phyloP scores from a whole-genome alignment of 1,140 invertebrate genomes.

The Cydia strobilella region DNA sequence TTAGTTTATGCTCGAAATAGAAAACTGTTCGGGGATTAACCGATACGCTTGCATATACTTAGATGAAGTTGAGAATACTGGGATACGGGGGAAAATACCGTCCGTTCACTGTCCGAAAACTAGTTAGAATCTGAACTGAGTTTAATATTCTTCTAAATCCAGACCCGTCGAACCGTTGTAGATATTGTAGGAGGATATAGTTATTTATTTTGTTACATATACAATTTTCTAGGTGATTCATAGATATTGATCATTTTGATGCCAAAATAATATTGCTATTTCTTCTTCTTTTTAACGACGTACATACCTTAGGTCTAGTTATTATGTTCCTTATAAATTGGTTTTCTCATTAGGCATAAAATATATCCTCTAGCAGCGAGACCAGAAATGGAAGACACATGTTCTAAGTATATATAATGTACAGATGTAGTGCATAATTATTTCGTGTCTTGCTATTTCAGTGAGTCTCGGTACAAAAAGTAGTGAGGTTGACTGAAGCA shows the following conservation, averaged over 20 bases:
- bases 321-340: constrained; percentile 10
- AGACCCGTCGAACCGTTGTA: background rate
- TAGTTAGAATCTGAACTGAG: background rate
- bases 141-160: background rate
- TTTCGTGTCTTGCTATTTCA: too few relatives aligned
- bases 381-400: background rate
- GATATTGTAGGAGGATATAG: constrained; percentile 1
- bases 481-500: too few relatives aligned
- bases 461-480: too few relatives aligned
- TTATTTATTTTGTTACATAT: constrained; percentile 21
- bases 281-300: constrained; percentile 25
- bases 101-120: too few relatives aligned
- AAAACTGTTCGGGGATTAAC: too few relatives aligned
- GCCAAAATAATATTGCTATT: constrained; percentile 47
- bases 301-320: background rate
- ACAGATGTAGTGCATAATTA: too few relatives aligned
- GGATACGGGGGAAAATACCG: too few relatives aligned
- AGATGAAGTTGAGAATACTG: too few relatives aligned
- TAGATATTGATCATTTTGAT: constrained; percentile 42
- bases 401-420: background rate
- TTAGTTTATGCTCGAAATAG: too few relatives aligned
- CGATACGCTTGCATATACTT: too few relatives aligned
- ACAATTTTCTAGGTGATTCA: constrained; percentile 10
- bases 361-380: background rate
- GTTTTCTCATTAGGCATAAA: background rate